A percentile compares a stretch with the other conserved stretches of the same genome.
phyloP scores from a whole-genome alignment of 2,113 vertebrate species.

The Bettongia penicillata region DNA sequence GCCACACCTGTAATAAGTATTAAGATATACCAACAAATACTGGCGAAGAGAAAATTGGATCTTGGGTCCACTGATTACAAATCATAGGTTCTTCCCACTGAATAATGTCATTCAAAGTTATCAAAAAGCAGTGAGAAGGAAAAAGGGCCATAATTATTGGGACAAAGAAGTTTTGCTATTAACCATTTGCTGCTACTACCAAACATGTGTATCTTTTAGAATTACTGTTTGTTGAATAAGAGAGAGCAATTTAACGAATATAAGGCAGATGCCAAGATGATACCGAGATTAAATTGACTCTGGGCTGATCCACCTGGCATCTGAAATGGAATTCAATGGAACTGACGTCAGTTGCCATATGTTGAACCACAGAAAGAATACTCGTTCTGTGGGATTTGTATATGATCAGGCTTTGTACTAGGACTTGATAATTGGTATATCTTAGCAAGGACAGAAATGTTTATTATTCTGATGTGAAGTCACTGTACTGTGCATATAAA shows the following conservation, averaged over 20 bases:
- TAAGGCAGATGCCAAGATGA: background rate
- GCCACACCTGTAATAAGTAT: background rate
- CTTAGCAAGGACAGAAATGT: background rate
- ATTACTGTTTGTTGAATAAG: background rate
- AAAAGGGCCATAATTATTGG: background rate
- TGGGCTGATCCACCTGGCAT: constrained; percentile 31
- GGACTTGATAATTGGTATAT: constrained; percentile 24
- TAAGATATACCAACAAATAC: background rate
- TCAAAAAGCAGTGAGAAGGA: background rate
- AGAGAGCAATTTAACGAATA: background rate
- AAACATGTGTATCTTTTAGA: background rate
- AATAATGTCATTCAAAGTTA: background rate
- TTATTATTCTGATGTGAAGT: background rate
- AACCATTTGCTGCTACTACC: background rate
- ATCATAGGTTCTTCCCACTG: background rate
- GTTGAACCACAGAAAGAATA: background rate
- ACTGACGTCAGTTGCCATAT: constrained; percentile 12
- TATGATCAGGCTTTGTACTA: background rate
- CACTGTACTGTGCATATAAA: background rate
- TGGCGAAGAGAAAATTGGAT: background rate
- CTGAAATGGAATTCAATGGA: constrained; percentile 41
- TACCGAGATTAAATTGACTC: background rate
- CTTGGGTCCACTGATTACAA: background rate
- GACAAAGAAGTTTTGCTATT: background rate
- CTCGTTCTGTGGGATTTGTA: constrained; percentile 3